Evolutionary conservation across 2,797 vertebrate genomes (phyloP).

Genomic region (Brotula barbata): DNA sequence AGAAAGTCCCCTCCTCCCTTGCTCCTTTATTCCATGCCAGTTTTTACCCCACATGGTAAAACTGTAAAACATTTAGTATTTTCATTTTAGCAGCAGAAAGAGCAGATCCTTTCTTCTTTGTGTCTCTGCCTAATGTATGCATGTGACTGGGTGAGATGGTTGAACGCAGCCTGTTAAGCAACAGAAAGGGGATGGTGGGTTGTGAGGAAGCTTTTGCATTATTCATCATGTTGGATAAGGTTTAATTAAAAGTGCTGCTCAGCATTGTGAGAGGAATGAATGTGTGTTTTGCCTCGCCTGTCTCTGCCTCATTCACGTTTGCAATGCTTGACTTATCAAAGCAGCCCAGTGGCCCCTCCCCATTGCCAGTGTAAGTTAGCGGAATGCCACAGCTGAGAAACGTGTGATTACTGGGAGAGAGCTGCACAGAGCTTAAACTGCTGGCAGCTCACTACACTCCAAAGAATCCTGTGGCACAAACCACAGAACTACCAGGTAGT

Average conservation of each 20-base stretch:
- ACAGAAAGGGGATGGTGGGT: slow-evolving; percentile 87
- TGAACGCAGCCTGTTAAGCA: slow-evolving; percentile 84
- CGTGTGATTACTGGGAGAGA: slow-evolving; percentile 84
- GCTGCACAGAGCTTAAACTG: slow-evolving; percentile 36
- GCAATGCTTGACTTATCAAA: slow-evolving; percentile 94
- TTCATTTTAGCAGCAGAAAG: slow-evolving; percentile 42
- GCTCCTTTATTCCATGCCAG: slow-evolving; percentile 23
- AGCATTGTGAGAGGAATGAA: slow-evolving; percentile 89
- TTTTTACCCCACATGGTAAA: slow-evolving; percentile 40
- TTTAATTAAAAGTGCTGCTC: slow-evolving; percentile 96
- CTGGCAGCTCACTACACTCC: slow-evolving; percentile 23
- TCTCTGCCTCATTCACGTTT: slow-evolving; percentile 91
- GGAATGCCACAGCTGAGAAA: slow-evolving; percentile 83
- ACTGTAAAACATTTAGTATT: slow-evolving; percentile 57
- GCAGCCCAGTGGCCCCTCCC: slow-evolving; percentile 72
- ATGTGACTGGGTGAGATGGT: slow-evolving; percentile 87
- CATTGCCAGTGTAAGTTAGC: slow-evolving; percentile 78
- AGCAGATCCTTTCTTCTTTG: slow-evolving; percentile 50
- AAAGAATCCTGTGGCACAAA: slow-evolving; percentile 38
- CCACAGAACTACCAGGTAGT: slow-evolving; percentile 32
- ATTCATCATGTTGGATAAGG: slow-evolving; percentile 94
- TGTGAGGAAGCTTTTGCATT: slow-evolving; percentile 86
- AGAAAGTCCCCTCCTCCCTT: slow-evolving; percentile 40
- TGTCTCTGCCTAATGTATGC: slow-evolving; percentile 74
- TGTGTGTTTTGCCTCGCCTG: slow-evolving; percentile 92